Conservation (phyloP, 2,888 invertebrate species). For the Chromoteleia sp. region DNA sequence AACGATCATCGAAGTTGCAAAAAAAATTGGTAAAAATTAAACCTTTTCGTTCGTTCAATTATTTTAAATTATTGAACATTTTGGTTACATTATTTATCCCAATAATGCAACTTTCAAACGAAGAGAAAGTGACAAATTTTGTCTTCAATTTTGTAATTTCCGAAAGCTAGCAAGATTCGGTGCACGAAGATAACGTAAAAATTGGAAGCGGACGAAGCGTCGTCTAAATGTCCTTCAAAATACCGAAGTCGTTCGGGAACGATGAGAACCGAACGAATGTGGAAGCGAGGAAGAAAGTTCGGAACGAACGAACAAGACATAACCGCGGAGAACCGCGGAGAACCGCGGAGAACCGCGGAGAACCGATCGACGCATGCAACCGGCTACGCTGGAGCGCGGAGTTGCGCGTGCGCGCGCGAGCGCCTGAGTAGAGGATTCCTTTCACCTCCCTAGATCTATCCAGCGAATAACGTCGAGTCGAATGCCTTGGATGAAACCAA, state of each 20-base stretch:
- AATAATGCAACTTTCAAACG: too few relatives aligned
- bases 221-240: neutral
- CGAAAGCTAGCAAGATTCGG: too few relatives aligned
- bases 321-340: constrained; percentile 8
- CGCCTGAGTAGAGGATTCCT: constrained; percentile 68
- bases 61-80: too few relatives aligned
- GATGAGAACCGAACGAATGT: constrained; percentile 37
- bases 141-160: too few relatives aligned
- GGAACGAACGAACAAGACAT: constrained; percentile 47
- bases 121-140: too few relatives aligned
- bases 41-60: too few relatives aligned
- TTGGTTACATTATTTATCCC: too few relatives aligned
- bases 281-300: constrained; percentile 48
- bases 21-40: too few relatives aligned
- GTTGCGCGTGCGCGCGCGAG: constrained; percentile 35
- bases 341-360: constrained; percentile 8
- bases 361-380: neutral
- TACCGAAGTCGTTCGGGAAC: neutral
- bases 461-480: constrained; percentile 58
- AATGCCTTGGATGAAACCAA: constrained; percentile 70
- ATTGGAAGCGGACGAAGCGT: too few relatives aligned
- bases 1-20: too few relatives aligned
- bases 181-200: too few relatives aligned
- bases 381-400: constrained; percentile 13
- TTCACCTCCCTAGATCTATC: constrained; percentile 70